Base-by-base conservation (phyloP, 2,888 invertebrate genomes). In the Ctenicera cuprea region DNA sequence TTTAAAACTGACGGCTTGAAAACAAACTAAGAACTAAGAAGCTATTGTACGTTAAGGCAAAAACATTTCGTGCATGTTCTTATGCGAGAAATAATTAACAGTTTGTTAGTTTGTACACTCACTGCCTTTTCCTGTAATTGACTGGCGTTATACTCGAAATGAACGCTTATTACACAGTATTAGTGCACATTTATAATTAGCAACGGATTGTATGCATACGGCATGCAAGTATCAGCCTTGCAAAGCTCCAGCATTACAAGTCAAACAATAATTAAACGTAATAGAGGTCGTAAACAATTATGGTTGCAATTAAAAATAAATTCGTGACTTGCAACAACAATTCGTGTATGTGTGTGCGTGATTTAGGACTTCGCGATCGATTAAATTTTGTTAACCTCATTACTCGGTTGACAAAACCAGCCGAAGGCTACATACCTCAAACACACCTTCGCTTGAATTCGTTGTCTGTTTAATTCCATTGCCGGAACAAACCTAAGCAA, bases 301-400 rank as follows among this genome's bases (percentile, higher is more conserved):
- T 43, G n/a, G 41, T n/a, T 14, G 11, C 38, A 38, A 59, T 20
- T 38, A 41, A 26, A 48, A 45, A 50, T 11, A 37, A 33, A 68
- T 68, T 68, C 70, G 70, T 70, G 70, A 68, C 63, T 43, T 22
- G 37, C 14, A 61, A n/a, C n/a, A n/a, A n/a, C n/a, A n/a, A n/a
- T n/a, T n/a, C n/a, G 9, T 54, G 38, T 41, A 38, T 38, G 8
- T 57, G 37, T 45, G 48, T 45, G 68, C 33, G 54, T 45, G 20
- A 18, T 52, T 38, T 43, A 54, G 18, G 37, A 43, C 54, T 26
- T 67, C 48, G 57, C 61, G 37, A 38, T 69, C 33, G 33, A 61
- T 12, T 48, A 26, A 45, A 48, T 48, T 69, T 70, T 50, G 18
- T 41, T 70, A 63, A 52, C 70, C 70, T 69, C 59, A 22, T 69